These are phyloP conservation scores for Amaurobius ferox DNA, from an alignment of 2,888 invertebrate genomes.

Conservation along the genomic window DNA sequence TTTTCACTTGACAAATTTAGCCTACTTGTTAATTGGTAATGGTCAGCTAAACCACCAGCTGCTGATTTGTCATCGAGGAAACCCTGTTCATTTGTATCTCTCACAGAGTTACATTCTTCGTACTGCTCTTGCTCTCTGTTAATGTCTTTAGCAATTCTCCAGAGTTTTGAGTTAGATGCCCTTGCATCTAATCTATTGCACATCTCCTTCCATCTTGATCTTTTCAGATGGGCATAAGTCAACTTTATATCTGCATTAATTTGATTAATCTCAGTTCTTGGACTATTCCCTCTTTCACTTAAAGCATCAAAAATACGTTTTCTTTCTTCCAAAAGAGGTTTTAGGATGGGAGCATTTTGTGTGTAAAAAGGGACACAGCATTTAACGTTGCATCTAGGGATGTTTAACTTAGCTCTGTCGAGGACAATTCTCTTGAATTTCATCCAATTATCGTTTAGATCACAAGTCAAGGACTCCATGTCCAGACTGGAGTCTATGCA, in stretches of 20 bases:
- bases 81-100: not conserved
- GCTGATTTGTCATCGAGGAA: constrained; percentile 7
- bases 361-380: too few species aligned
- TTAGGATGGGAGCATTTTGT: too few species aligned
- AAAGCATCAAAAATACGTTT: not conserved
- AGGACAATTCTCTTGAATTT: too few species aligned
- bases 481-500: too few species aligned
- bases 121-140: constrained; percentile 7
- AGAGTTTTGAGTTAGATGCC: constrained; percentile 4
- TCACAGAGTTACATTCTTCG: constrained; percentile 4
- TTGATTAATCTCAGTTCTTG: constrained; percentile 1
- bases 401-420: too few species aligned
- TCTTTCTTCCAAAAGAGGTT: too few species aligned
- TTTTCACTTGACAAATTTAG: not conserved
- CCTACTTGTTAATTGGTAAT: not conserved
- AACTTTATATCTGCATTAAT: constrained; percentile 12
- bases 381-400: too few species aligned
- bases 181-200: constrained; percentile 5
- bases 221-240: constrained; percentile 4
- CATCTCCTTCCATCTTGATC: constrained; percentile 20
- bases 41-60: not conserved
- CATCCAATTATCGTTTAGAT: too few species aligned
- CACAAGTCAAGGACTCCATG: too few species aligned
- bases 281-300: not conserved
- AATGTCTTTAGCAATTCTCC: not conserved